phyloP scores from a whole-genome alignment of 2,888 invertebrate genomes.

The Mythimna albipuncta region DNA sequence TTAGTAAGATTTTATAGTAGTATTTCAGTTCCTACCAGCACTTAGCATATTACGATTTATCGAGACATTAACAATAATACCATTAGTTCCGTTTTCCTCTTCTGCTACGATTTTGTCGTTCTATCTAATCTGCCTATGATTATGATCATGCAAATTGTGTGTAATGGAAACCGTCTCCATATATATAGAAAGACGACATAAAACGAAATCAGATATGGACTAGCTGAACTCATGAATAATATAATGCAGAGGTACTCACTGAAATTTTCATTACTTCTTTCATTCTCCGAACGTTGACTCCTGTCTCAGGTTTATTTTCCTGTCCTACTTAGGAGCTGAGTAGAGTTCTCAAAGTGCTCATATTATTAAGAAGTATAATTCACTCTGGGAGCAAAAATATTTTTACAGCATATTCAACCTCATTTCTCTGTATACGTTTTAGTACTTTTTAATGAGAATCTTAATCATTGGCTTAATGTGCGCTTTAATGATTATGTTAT shows the following conservation, averaged over 20 bases:
- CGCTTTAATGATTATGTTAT: slow-evolving; percentile 29
- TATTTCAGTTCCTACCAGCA: neutral
- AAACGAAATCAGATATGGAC: slow-evolving; percentile 52
- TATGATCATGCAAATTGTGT: slow-evolving; percentile 31
- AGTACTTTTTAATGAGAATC: slow-evolving; percentile 54
- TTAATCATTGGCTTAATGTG: slow-evolving; percentile 56
- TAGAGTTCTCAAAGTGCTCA: slow-evolving; percentile 47
- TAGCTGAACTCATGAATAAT: slow-evolving; percentile 61
- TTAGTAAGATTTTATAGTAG: neutral
- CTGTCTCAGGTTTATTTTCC: slow-evolving; percentile 69
- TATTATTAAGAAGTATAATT: slow-evolving; percentile 58
- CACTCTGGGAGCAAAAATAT: slow-evolving; percentile 54
- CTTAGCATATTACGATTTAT: neutral
- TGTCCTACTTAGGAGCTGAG: slow-evolving; percentile 66
- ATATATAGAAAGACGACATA: slow-evolving; percentile 32
- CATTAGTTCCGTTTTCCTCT: too few relatives aligned
- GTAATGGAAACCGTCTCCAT: slow-evolving; percentile 13
- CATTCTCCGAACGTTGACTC: slow-evolving; percentile 57
- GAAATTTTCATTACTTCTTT: slow-evolving; percentile 60
- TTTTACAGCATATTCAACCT: slow-evolving; percentile 64
- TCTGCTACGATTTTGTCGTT: neutral
- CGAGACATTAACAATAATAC: neutral
- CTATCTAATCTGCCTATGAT: slow-evolving; percentile 1
- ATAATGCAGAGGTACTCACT: slow-evolving; percentile 51
- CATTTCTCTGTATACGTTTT: slow-evolving; percentile 57